Base-by-base conservation (phyloP, 1,140 invertebrate genomes). In the Psilanteris sp. region DNA sequence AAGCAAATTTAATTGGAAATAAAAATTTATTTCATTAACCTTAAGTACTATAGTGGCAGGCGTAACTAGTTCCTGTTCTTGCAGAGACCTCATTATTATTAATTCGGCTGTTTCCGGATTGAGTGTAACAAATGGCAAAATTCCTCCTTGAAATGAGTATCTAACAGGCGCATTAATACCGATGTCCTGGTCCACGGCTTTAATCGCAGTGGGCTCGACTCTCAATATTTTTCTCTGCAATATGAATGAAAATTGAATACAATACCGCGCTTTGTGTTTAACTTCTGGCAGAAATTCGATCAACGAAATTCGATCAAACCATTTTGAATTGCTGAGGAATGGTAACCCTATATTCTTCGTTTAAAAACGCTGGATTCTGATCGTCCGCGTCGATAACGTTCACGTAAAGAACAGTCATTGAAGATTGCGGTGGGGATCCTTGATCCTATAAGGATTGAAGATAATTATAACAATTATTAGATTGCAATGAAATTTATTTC, bases 361-460 rank as follows among this genome's bases (percentile, higher is more conserved):
- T 91, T 1, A 91, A 76, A 87, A 96, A 97, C 44, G 89, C 90
- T 2, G 96, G 96, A 89, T 97, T 97, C 88, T 97, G 96, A 88
- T 98, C 96, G 81, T 98, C 96, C 0, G 96, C 95, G 85, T 98
- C 96, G 3, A 95, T 91, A 1, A 97, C 93, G 50, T 95, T 92
- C 0, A 97, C 92, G 0, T 91, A 91, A 5, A 97, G 89, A 13
- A 90, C 87, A 0, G 95, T 95, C 61, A 94, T 92, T 15, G 93
- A 93, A 62, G 90, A 91, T 64, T 91, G 91, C 0, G 95, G 93
- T 6, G 95, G 95, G 61, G 91, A 90, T 14, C 95, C 96, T 87
- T 96, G 94, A 89, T 97, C 96, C 90, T 92, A 4, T 16, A 26
- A 39, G 2, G 5, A 20, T 2, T 20, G 2, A 20, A 20, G 5